Evolutionary conservation across 2,113 vertebrate genomes (phyloP).

Genomic region (Pterophyllum scalare): DNA sequence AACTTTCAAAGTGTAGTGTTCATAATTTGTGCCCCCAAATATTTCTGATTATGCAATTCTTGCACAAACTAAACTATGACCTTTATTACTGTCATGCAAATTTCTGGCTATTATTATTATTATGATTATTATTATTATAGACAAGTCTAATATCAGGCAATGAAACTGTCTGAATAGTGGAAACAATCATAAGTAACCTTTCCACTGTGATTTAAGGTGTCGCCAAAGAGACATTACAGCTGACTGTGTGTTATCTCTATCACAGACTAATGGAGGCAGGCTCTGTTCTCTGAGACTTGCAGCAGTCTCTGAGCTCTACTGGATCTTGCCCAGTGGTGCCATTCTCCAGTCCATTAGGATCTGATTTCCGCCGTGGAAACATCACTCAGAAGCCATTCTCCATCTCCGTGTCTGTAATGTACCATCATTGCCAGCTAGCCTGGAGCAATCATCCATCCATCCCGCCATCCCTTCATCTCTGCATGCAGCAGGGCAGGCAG

Average conservation of each 20-base stretch:
- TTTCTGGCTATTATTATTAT: not conserved
- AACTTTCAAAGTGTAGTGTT: no score
- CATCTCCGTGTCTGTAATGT: slow-evolving; percentile 42
- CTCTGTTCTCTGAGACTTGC: slow-evolving; percentile 4
- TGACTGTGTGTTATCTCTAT: slow-evolving; percentile 35
- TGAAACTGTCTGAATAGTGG: not conserved
- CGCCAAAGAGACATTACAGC: not conserved
- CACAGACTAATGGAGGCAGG: slow-evolving; percentile 37
- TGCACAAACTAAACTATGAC: not conserved
- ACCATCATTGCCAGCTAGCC: slow-evolving; percentile 43
- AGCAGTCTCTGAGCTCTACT: slow-evolving; percentile 21
- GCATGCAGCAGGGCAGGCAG: slow-evolving; percentile 19
- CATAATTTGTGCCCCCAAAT: no score
- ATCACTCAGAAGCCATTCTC: slow-evolving; percentile 50
- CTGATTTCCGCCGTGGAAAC: slow-evolving; percentile 60
- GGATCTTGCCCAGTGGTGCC: slow-evolving; percentile 53
- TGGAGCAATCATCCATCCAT: slow-evolving; percentile 32
- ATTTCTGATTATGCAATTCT: not conserved
- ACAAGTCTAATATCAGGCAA: not conserved
- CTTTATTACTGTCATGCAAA: not conserved
- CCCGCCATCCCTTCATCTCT: slow-evolving; percentile 38
- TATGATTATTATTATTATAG: not conserved
- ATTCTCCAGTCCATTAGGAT: slow-evolving; percentile 62
- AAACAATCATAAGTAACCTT: slow-evolving; percentile 9
- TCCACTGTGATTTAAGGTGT: not conserved